phyloP scores from a whole-genome alignment of 2,888 invertebrate genomes.

The Unio pictorum region DNA sequence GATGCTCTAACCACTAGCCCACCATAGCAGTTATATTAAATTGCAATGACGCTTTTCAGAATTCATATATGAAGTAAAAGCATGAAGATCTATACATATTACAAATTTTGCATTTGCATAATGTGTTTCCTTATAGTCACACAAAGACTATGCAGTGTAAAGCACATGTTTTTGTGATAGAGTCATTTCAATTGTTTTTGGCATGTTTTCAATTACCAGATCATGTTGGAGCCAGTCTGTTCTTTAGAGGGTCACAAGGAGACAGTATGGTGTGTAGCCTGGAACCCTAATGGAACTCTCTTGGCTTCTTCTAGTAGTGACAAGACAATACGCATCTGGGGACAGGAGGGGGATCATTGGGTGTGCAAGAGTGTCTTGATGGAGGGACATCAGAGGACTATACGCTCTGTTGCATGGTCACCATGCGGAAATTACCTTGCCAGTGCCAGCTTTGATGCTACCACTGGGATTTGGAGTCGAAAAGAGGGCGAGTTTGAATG shows the following conservation, averaged over 20 bases:
- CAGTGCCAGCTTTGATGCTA: constrained; percentile 96
- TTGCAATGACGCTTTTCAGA: background rate
- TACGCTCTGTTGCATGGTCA: constrained; percentile 92
- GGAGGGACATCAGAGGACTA: constrained; percentile 93
- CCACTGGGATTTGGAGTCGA: constrained; percentile 88
- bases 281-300: constrained; percentile 87
- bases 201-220: background rate
- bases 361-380: constrained; percentile 86
- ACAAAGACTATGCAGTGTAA: too few species aligned
- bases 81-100: background rate
- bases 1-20: too few species aligned
- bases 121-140: background rate
- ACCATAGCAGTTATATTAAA: too few species aligned
- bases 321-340: constrained; percentile 89
- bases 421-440: constrained; percentile 95
- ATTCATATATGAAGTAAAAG: constrained; percentile 1
- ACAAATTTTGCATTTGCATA: background rate
- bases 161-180: too few species aligned
- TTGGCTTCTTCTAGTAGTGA: constrained; percentile 96
- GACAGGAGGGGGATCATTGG: constrained; percentile 80
- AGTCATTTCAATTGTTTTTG: background rate
- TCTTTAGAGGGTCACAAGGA: constrained; percentile 83
- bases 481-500: constrained; percentile 68
- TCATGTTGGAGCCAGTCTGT: constrained; percentile 35
- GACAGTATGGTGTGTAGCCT: constrained; percentile 89